Base-by-base conservation (phyloP, 2,888 invertebrate genomes). In the Chirona hameri region DNA sequence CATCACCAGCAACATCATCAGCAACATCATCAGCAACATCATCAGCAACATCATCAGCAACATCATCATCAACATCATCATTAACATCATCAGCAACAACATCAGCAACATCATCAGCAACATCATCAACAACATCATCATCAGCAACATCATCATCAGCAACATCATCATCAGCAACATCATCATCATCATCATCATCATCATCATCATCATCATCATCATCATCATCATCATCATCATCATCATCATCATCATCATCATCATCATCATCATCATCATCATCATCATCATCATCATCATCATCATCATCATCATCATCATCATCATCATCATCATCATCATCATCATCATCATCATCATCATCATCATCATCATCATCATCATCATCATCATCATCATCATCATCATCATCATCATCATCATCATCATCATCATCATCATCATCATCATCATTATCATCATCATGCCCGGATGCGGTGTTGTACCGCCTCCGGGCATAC, bases 321-420 rank as follows among this genome's bases (percentile, higher is more conserved):
- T 80, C 80, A 46, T 48, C 80, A n/a, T 31, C 39, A 14, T 15
- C 29, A 72, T 27, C 29, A 18, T 31, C 29, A 27, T 10, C 14
- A 14, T 27, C 18, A 72, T 27, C 27, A 21, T 15, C 72, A 72
- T 27, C 31, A 31, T 72, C 31, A 31, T 18, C 72, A 72, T 27
- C 27, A 72, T 31, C 72, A 72, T 21, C 15, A 31, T 27, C 18
- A 72, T 27, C 14, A 72, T 72, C 15, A 18, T 31, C 27, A 27
- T 27, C 72, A 31, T 72, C 10, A 27, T 21, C 12, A 29, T 39
- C 29, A 39, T 72, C 46, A 27, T 15, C 24, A 46, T 69, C 14
- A 21, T 46, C 65, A n/a, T 46, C 48, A 65, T 82, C 46, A 65
- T 82, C 48, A 65, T 65, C 39, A 69, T 48, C 60, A 81, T n/a